Conservation (phyloP, 1,140 invertebrate genomes). For the Hirudo medicinalis region DNA sequence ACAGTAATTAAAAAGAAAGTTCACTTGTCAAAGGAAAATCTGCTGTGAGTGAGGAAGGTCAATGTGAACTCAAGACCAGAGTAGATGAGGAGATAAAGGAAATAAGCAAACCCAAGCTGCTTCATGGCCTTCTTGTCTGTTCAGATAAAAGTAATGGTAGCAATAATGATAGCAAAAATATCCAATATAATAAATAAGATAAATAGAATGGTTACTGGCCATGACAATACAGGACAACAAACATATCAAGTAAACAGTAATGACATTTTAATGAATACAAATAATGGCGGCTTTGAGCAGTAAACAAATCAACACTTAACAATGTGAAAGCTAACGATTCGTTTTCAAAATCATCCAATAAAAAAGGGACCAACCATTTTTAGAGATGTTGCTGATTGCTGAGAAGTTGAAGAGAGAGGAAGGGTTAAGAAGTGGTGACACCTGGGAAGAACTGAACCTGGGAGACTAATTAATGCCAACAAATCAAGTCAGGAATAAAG, state of each 20-base stretch:
- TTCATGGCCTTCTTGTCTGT: slow-evolving; percentile 47
- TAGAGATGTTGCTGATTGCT: slow-evolving; percentile 38
- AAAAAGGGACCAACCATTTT: slow-evolving; percentile 31
- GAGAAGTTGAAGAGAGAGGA: slow-evolving; percentile 52
- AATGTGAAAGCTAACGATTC: too few species aligned
- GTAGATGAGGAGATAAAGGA: slow-evolving; percentile 88
- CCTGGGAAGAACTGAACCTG: slow-evolving; percentile 39
- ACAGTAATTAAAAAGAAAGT: not conserved
- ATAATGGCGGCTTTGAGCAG: too few species aligned
- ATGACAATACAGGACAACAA: too few species aligned
- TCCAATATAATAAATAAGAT: too few species aligned
- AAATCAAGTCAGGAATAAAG: not conserved
- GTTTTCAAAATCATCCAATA: not conserved
- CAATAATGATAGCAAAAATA: not conserved
- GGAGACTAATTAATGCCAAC: not conserved
- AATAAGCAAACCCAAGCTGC: slow-evolving; percentile 70
- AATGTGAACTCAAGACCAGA: slow-evolving; percentile 94
- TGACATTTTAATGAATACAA: too few species aligned
- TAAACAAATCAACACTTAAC: too few species aligned
- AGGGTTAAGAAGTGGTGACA: slow-evolving; percentile 60
- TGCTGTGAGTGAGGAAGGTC: slow-evolving; percentile 86
- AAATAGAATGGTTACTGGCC: too few species aligned
- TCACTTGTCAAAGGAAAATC: slow-evolving; percentile 65
- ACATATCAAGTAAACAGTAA: too few species aligned
- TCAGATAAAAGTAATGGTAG: not conserved